These are phyloP conservation scores for Pseudomyrmex cubaensis DNA, from an alignment of 1,140 invertebrate genomes.

Conservation along the genomic window DNA sequence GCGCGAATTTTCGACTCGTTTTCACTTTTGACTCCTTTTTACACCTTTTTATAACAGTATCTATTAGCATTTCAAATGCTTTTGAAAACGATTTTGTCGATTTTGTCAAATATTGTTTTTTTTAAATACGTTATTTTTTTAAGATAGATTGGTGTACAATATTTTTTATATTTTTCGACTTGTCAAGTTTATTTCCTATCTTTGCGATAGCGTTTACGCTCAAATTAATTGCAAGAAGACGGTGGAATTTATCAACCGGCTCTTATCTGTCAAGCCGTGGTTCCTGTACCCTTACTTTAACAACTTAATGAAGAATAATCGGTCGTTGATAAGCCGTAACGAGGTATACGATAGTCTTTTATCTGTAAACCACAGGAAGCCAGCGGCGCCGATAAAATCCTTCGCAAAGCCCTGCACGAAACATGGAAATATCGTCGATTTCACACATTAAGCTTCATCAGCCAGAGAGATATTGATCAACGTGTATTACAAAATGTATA, in stretches of 20 bases:
- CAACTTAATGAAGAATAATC: slow-evolving; percentile 46
- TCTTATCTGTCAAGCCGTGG: slow-evolving; percentile 19
- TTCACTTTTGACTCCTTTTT: neutral
- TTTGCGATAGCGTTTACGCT: neutral
- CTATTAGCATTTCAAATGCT: too few species aligned
- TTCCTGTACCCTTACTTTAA: slow-evolving; percentile 44
- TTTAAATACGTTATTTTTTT: too few species aligned
- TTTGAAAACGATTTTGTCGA: neutral
- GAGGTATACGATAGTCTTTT: slow-evolving; percentile 61
- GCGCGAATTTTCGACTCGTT: slow-evolving; percentile 11
- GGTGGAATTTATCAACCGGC: slow-evolving; percentile 10
- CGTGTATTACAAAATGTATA: too few species aligned
- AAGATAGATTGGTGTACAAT: too few species aligned
- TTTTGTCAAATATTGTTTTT: neutral
- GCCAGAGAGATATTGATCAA: slow-evolving; percentile 3
- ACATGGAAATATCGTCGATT: slow-evolving; percentile 31
- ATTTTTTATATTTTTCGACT: neutral
- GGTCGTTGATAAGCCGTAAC: slow-evolving; percentile 44
- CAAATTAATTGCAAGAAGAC: slow-evolving; percentile 14
- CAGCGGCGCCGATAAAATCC: slow-evolving; percentile 60
- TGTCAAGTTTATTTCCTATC: neutral
- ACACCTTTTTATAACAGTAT: neutral
- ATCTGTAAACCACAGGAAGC: slow-evolving; percentile 69
- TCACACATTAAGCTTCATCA: slow-evolving; percentile 7
- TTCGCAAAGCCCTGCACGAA: slow-evolving; percentile 31